Conservation (phyloP, 1,140 invertebrate genomes). For the Leptestheria dahalacensis region DNA sequence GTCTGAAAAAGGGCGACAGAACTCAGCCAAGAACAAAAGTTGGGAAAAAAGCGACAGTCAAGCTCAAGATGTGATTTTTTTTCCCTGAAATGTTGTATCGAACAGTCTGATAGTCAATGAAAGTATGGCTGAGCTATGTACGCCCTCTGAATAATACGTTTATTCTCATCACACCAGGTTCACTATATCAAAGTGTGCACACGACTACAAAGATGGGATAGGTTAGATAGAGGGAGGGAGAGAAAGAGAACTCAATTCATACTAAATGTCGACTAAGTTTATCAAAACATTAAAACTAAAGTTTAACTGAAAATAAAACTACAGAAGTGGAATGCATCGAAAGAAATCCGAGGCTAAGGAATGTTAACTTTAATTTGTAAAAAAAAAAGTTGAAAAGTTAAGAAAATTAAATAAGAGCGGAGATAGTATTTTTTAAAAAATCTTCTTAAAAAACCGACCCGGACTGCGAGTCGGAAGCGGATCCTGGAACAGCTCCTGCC, state of each 20-base stretch:
- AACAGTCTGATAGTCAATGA: no score
- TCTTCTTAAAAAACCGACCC: conserved; percentile 2
- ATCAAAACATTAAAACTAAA: no score
- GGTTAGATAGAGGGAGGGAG: not conserved
- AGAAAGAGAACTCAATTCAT: not conserved
- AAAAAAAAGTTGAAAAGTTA: not conserved
- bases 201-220: no score
- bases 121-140: not conserved
- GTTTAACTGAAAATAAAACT: no score
- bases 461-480: conserved; percentile 6
- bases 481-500: not conserved
- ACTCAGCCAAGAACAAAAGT: not conserved
- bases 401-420: not conserved
- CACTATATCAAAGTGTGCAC: not conserved
- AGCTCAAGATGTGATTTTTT: no score
- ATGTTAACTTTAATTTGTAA: not conserved
- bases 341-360: no score
- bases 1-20: not conserved
- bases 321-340: no score
- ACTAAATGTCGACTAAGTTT: no score
- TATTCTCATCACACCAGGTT: not conserved
- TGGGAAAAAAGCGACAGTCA: not conserved
- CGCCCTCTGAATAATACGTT: not conserved
- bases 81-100: no score
- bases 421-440: not conserved